Evolutionary conservation across 92 coral and sea anemone genomes (phyloP).

Genomic region (Meandrina meandrites): DNA sequence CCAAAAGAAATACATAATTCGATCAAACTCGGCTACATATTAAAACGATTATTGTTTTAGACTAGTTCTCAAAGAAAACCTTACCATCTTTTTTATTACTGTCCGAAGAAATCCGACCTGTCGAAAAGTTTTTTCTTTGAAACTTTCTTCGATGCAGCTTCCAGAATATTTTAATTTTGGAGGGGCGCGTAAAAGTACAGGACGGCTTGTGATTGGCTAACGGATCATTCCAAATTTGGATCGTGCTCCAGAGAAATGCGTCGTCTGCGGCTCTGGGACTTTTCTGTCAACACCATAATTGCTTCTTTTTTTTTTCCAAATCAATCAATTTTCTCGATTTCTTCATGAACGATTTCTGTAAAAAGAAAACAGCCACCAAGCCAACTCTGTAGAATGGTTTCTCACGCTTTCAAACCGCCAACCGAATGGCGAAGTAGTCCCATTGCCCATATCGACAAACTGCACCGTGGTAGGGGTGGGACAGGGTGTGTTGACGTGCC

Average conservation of each 20-base stretch:
- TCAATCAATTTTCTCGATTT: not conserved
- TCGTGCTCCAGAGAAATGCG: conserved; percentile 13
- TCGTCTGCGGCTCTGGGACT: not conserved
- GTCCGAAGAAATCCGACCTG: not conserved
- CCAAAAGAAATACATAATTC: not conserved
- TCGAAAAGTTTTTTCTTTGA: not conserved
- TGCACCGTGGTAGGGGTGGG: too few species aligned
- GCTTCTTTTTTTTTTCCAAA: too few species aligned
- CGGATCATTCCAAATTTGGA: conserved; percentile 36
- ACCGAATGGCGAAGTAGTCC: too few species aligned
- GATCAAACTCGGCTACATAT: not conserved
- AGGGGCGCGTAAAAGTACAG: not conserved
- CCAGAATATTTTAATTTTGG: not conserved
- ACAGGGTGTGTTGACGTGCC: too few species aligned
- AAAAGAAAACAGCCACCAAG: too few species aligned
- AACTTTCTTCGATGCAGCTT: not conserved
- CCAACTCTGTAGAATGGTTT: too few species aligned
- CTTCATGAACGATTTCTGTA: too few species aligned
- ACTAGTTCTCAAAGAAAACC: not conserved
- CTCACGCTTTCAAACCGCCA: too few species aligned
- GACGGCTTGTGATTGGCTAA: conserved; percentile 21
- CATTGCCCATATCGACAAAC: too few species aligned
- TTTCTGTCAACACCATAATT: not conserved
- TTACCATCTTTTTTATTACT: not conserved
- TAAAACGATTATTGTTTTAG: not conserved